phyloP scores from a whole-genome alignment of 2,113 vertebrate species.

The Coryphaenoides rupestris region DNA sequence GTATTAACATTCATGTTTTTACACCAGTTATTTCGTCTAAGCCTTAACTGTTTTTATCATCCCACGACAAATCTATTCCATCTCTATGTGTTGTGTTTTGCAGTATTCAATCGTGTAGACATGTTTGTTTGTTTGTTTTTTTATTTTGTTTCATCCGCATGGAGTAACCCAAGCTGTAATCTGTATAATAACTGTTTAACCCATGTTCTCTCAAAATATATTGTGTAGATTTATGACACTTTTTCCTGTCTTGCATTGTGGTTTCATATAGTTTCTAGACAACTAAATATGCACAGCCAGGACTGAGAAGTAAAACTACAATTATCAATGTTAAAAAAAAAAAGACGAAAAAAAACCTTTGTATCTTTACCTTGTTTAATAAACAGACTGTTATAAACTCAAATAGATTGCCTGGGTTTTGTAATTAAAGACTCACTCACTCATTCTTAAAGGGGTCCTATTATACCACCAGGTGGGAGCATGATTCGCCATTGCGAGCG shows the following conservation, averaged over 20 bases:
- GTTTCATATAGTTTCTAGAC: slow-evolving; percentile 75
- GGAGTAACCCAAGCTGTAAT: slow-evolving; percentile 88
- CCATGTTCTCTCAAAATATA: slow-evolving; percentile 83
- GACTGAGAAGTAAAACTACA: slow-evolving; percentile 71
- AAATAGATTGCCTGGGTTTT: neutral
- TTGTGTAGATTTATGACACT: slow-evolving; percentile 83
- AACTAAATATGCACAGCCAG: slow-evolving; percentile 74
- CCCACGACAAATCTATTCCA: slow-evolving; percentile 61
- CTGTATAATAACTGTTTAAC: slow-evolving; percentile 87
- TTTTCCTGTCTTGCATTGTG: slow-evolving; percentile 79
- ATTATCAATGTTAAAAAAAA: slow-evolving; percentile 70
- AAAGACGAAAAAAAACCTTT: slow-evolving; percentile 62
- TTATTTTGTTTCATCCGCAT: slow-evolving; percentile 77
- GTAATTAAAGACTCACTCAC: neutral
- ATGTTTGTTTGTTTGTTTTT: slow-evolving; percentile 16
- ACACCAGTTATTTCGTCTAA: slow-evolving; percentile 85
- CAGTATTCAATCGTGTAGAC: slow-evolving; percentile 87
- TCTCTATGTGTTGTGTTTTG: slow-evolving; percentile 80
- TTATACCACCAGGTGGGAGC: too few species aligned
- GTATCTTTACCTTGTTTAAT: slow-evolving; percentile 81
- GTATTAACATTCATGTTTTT: slow-evolving; percentile 73
- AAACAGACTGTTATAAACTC: slow-evolving; percentile 77
- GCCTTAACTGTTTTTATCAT: slow-evolving; percentile 86
- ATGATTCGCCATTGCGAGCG: too few species aligned
- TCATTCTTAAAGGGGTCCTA: too few species aligned